Percentiles rank a stretch among this genome's conserved stretches.
phyloP scores from a whole-genome alignment of 2,888 invertebrate species.

The Peribatodes rhomboidaria region DNA sequence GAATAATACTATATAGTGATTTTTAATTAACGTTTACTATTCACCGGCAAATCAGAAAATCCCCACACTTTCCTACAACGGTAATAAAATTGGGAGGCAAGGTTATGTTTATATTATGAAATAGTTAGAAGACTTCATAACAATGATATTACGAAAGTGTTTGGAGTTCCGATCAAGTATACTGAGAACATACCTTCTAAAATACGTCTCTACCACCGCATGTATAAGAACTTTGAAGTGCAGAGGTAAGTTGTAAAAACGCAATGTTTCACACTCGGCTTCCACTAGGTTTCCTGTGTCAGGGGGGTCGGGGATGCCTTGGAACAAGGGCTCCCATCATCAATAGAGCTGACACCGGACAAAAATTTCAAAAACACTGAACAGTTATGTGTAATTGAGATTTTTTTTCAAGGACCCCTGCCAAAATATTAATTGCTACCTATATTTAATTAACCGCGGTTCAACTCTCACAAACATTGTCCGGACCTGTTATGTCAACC shows the following conservation, averaged over 20 bases:
- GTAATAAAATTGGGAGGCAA: background rate
- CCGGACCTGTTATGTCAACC: no score
- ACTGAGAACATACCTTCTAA: constrained; percentile 26
- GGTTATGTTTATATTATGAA: background rate
- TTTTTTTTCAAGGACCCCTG: no score
- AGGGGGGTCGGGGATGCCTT: background rate
- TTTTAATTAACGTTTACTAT: no score
- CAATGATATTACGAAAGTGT: constrained; percentile 40
- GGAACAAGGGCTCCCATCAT: background rate
- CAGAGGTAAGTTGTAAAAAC: constrained; percentile 38
- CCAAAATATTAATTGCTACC: no score
- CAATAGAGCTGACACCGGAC: no score
- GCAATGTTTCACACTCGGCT: background rate
- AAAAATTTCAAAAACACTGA: no score
- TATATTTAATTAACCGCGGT: no score
- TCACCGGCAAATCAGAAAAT: no score
- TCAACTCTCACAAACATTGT: no score
- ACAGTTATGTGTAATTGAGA: no score
- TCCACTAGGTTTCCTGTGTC: background rate
- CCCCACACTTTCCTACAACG: no score
- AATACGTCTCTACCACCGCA: constrained; percentile 1
- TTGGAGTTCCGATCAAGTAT: constrained; percentile 19
- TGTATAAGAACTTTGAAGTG: constrained; percentile 16
- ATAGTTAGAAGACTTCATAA: background rate
- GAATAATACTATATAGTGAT: no score